Base-by-base conservation (phyloP, 2,797 vertebrate species). In the Onychomys torridus region DNA sequence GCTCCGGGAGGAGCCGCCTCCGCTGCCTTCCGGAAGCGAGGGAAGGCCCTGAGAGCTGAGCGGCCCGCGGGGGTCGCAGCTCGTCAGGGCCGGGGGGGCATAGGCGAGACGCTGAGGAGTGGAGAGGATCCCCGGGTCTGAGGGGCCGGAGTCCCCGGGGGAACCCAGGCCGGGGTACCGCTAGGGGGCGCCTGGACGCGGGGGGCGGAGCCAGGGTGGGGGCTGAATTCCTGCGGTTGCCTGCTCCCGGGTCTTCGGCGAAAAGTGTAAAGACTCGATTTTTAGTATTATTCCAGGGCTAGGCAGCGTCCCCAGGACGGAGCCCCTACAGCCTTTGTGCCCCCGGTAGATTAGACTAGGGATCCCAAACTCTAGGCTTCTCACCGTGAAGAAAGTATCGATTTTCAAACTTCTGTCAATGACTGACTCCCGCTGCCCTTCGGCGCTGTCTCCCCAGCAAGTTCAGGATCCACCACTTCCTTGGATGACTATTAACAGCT, bases 191-290 rank as follows among this genome's bases (percentile, higher is more conserved):
- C 96, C 29, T 63, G 69, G 57, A 21, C 43, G 21, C 34, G 6
- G 5, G 10, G 81, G 90, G 94, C 76, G 94, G 81, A 94, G 97
- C 82, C 84, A 14, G 88, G 89, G 77, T 23, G 76, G 93, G 93
- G 94, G 95, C 93, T 65, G 90, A 94, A 97, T 98, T 97, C 97
- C 96, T 97, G 96, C 21, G 96, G 96, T 96, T 96, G 87, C 59
- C 91, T 79, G 77, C 79, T 95, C 90, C 12, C 5, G 2, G 77
- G 67, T 87, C 93, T 83, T 12, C 21, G 0, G 7, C 46, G 32
- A 67, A 52, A 25, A 57, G 79, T 89, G 57, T 43, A 23, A 65
- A 69, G 93, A 96, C 92, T 78, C n/a, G 16, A 27, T 55, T 82
- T 89, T 59, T 63, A 79, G 61, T 69, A 43, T 69, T 21, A 29